Evolutionary conservation across 2,797 vertebrate species (phyloP), one percentile per base, ranked within the genome.

Genomic region (Prunella strophiata): DNA sequence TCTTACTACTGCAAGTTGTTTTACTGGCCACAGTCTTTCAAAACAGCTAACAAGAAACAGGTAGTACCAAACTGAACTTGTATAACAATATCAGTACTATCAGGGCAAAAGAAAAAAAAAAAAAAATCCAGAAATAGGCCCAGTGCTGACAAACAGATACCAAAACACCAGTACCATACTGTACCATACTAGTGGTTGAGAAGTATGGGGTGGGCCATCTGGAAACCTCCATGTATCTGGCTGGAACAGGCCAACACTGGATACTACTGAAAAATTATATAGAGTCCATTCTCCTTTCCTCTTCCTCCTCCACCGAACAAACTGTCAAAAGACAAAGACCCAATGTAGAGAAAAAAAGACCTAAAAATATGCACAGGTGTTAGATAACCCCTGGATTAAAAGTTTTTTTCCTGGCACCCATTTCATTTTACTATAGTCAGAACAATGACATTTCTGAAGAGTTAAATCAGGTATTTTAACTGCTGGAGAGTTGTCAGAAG

Each of bases 141-240:
- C 91, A 95, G 82, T 92, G 38, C 79, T 94, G 68, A 96, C 68
- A 94, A 87, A 95, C 40, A 93, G 75, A 90, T 91, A 94, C 26
- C 59, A 84, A 91, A 93, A 89, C 86, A 87, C 30, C 85, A 85
- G 92, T 93, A 93, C 82, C 90, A 95, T 92, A 92, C 94, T 95
- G 78, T 95, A 95, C 93, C 94, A 95, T 95, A 93, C 93, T 95
- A 95, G 79, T 91, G 92, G 92, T 10, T 94, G 95, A 95, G 89
- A 95, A 93, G 92, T 95, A 95, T 93, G 89, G 95, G 57, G 40
- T 95, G 85, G 94, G 88, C 91, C 83, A 92, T 96, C 93, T 92
- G 87, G 94, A 94, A 93, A 91, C 43, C 57, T 95, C 73, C 94
- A 86, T 93, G 73, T 91, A 92, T 94, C 57, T 90, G 91, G 47